Conservation (phyloP, 2,113 vertebrate species). For the Albula glossodonta region DNA sequence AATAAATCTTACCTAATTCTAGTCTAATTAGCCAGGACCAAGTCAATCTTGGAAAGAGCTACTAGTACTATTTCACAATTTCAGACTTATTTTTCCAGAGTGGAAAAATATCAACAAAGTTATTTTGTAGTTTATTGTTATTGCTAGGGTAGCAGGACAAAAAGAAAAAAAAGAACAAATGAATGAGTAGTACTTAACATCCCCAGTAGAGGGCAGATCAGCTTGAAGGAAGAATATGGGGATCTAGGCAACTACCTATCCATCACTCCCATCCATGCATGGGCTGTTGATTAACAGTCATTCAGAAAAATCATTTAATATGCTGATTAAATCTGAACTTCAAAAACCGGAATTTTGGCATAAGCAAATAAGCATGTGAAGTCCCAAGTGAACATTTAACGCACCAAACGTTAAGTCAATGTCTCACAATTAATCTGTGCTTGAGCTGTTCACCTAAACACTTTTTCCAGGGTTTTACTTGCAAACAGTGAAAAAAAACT, state of each 20-base stretch:
- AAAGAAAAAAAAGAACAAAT: too few species aligned
- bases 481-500: background rate
- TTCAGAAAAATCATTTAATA: background rate
- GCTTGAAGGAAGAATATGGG: background rate
- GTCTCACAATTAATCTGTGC: background rate
- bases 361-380: background rate
- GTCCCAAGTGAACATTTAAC: background rate
- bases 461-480: background rate
- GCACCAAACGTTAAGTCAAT: background rate
- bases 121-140: too few species aligned
- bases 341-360: background rate
- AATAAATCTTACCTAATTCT: too few species aligned
- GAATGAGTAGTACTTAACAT: too few species aligned
- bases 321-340: background rate
- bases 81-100: too few species aligned
- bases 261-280: background rate
- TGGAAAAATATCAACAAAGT: too few species aligned
- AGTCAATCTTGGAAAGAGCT: too few species aligned
- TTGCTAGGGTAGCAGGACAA: too few species aligned
- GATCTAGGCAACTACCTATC: background rate
- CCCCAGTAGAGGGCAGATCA: background rate
- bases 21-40: too few species aligned
- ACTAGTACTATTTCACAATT: too few species aligned
- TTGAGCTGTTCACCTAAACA: background rate
- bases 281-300: background rate